phyloP scores from a whole-genome alignment of 2,113 vertebrate genomes.

The Ochotona curzoniae region DNA sequence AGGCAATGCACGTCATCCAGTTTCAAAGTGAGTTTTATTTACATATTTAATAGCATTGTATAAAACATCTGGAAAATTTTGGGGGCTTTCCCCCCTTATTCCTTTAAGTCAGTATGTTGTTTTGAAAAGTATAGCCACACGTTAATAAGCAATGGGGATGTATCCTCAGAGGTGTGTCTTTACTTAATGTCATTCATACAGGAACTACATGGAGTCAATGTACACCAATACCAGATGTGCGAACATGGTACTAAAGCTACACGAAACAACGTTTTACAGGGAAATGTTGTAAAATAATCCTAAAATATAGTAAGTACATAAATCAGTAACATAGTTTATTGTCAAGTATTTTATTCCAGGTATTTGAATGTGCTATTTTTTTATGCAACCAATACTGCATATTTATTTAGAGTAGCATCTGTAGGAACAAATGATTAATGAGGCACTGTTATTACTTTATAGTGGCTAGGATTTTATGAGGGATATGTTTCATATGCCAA shows the following conservation, averaged over 20 bases:
- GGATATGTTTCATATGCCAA: not conserved
- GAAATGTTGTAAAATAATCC: not conserved
- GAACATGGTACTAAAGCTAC: not conserved
- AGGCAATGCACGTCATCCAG: not conserved
- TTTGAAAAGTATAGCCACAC: not conserved
- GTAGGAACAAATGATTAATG: too few relatives aligned
- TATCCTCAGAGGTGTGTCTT: not conserved
- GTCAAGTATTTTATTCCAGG: too few relatives aligned
- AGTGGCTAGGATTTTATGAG: not conserved
- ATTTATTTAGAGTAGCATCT: too few relatives aligned
- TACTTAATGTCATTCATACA: not conserved
- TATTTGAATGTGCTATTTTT: too few relatives aligned
- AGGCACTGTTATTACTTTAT: too few relatives aligned
- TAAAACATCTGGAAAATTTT: too few relatives aligned
- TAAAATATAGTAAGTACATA: too few relatives aligned
- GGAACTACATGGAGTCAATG: not conserved
- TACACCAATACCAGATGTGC: not conserved
- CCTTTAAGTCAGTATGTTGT: not conserved
- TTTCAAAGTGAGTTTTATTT: constrained; percentile 14
- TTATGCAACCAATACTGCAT: too few relatives aligned
- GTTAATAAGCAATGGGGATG: not conserved
- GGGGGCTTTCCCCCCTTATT: not conserved
- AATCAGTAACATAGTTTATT: too few relatives aligned
- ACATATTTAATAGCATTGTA: not conserved
- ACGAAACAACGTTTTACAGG: too few relatives aligned